Conservation (phyloP, 2,888 invertebrate genomes). For the Automeris io region DNA sequence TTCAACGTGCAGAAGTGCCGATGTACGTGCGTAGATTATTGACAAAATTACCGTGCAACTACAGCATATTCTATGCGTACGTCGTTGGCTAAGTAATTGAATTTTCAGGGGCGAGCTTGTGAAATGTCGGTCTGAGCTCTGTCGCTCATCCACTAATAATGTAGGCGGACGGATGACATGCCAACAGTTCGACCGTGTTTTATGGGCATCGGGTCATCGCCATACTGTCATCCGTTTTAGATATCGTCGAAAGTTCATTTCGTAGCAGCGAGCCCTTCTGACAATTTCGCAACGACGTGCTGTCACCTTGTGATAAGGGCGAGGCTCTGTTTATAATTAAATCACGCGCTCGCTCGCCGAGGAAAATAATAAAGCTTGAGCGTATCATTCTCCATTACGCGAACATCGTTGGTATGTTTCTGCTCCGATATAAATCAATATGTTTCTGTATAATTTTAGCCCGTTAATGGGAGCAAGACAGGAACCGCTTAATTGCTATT, state of each 20-base stretch:
- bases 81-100: constrained; percentile 57
- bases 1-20: constrained; percentile 13
- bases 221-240: constrained; percentile 23
- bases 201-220: constrained; percentile 33
- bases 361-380: constrained; percentile 31
- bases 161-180: constrained; percentile 40
- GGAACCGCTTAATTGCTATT: constrained; percentile 31
- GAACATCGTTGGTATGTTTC: constrained; percentile 18
- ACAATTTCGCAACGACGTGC: constrained; percentile 28
- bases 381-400: constrained; percentile 23
- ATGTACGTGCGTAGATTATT: constrained; percentile 37
- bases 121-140: constrained; percentile 31
- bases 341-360: constrained; percentile 29
- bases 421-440: constrained; percentile 17
- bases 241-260: constrained; percentile 36
- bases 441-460: constrained; percentile 13
- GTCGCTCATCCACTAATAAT: constrained; percentile 37
- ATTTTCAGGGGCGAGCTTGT: constrained; percentile 50
- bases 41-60: constrained; percentile 36
- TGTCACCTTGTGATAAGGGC: constrained; percentile 31
- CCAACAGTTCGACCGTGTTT: constrained; percentile 42
- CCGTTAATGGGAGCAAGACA: constrained; percentile 16
- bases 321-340: constrained; percentile 47
- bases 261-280: constrained; percentile 26
- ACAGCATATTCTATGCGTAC: constrained; percentile 42